Evolutionary conservation across 2,797 vertebrate genomes (phyloP).

Genomic region (Trichosurus vulpecula): DNA sequence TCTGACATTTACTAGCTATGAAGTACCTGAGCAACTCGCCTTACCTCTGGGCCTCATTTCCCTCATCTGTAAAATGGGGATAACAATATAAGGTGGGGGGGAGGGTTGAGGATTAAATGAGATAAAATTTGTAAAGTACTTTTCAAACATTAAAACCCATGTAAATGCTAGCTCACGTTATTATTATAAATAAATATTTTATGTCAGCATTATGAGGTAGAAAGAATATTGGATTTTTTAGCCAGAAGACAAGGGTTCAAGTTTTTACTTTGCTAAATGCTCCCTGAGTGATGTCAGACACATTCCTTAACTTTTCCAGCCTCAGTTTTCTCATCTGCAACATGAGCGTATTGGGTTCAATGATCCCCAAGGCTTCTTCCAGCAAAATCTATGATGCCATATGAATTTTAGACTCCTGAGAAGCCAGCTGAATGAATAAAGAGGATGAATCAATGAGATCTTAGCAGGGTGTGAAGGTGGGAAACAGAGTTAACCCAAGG

Average conservation of each 20-base stretch:
- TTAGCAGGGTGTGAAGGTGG: neutral
- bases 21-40: neutral
- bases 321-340: neutral
- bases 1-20: neutral
- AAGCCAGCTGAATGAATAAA: neutral
- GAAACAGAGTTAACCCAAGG: neutral
- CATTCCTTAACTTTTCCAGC: no score
- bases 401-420: neutral
- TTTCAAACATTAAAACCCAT: neutral
- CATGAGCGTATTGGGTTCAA: neutral
- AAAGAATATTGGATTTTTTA: neutral
- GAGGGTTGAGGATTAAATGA: neutral
- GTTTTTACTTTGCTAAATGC: neutral
- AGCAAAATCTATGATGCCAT: neutral
- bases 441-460: neutral
- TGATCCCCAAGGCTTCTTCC: neutral
- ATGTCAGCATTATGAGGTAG: neutral
- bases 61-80: neutral
- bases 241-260: neutral
- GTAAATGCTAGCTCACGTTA: neutral
- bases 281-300: neutral
- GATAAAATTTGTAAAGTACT: neutral
- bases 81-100: neutral
- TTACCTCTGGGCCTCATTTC: neutral
- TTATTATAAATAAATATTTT: neutral